Conservation (phyloP, 2,797 vertebrate species). For the Xiphorhynchus erythropygius region DNA sequence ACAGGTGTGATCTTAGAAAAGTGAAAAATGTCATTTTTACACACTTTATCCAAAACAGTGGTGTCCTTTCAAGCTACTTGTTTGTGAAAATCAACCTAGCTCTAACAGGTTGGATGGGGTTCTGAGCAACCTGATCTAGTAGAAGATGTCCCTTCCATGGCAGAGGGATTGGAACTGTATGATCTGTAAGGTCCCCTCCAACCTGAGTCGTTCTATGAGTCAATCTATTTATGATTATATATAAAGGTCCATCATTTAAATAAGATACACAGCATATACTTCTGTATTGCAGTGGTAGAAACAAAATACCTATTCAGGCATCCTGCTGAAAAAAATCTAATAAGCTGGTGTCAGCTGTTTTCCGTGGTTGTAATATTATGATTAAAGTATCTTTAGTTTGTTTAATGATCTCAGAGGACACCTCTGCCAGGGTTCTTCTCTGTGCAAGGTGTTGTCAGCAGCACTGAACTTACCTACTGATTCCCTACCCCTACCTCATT, state of each 20-base stretch:
- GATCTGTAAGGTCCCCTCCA: neutral
- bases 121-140: neutral
- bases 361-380: neutral
- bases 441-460: rapidly evolving
- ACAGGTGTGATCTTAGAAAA: neutral
- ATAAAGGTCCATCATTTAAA: neutral
- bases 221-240: neutral
- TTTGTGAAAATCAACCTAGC: neutral
- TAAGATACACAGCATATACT: neutral
- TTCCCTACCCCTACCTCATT: neutral
- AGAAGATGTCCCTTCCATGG: neutral
- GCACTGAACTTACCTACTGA: rapidly evolving
- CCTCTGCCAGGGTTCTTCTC: neutral
- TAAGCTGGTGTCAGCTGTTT: neutral
- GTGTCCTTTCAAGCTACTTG: neutral
- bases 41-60: neutral
- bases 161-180: neutral
- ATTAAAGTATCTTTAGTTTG: neutral
- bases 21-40: neutral
- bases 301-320: neutral
- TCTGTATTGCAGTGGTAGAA: neutral
- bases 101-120: neutral
- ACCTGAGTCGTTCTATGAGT: neutral
- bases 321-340: neutral
- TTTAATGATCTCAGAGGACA: neutral